Evolutionary conservation across 2,797 vertebrate genomes (phyloP), one percentile per base, ranked within the genome.

Genomic region (Poeciliopsis gracilis): DNA sequence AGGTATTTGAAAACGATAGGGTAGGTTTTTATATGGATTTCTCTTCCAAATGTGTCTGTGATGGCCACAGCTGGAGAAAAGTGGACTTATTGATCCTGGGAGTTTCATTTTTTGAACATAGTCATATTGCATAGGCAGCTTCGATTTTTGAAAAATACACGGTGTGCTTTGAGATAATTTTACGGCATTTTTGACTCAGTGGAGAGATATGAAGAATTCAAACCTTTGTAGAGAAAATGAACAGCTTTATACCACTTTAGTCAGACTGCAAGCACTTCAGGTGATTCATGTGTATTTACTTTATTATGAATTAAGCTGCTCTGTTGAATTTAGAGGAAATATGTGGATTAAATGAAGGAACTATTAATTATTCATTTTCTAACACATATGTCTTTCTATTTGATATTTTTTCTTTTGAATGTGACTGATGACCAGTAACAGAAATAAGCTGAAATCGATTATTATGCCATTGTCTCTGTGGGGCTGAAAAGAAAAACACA

Each of bases 31-130:
- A 86, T 82, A 90, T 93, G 79, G 90, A 91, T 93, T 89, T 82
- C 30, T 73, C 78, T 75, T 33, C 78, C 71, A 78, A 87, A 75
- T 86, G 82, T 85, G 78, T 86, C 84, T 82, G 82, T 88, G 82
- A 90, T 87, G 71, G 84, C 85, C 91, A 81, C 91, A 90, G 92
- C 87, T 79, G 75, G 90, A 89, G 87, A 77, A 89, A 89, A 92
- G 86, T 89, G 87, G 82, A 88, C 79, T 51, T 90, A 94, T 95
- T 92, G 92, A 94, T 94, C 82, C 77, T 18, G 71, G 80, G 82
- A 90, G 90, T 91, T 93, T 91, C 78, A 92, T 91, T 87, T 91
- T 90, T 91, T 83, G 89, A 89, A 89, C 88, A 87, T 77, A 76
- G 84, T 90, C 91, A 88, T 91, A 79, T 90, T 87, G 87, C 77